These are phyloP conservation scores for Unio delphinus DNA, from an alignment of 2,888 invertebrate species.

Conservation along the genomic window DNA sequence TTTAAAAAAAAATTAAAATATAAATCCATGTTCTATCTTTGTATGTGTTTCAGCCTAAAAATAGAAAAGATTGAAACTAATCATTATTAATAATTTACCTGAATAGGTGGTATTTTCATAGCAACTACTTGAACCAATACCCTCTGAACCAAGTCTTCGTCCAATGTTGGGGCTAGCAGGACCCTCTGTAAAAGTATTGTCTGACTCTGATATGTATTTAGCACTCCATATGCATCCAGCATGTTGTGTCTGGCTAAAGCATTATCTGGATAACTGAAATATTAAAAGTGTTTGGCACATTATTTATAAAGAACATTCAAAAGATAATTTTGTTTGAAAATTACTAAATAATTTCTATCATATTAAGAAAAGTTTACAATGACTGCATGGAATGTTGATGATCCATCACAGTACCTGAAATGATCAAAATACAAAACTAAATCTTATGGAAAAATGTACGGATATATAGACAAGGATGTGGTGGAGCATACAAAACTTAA, in stretches of 20 bases:
- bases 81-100: conserved; percentile 16
- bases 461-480: too few species aligned
- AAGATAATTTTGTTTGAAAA: conserved; percentile 1
- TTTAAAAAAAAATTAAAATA: too few species aligned
- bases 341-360: not conserved
- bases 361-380: not conserved
- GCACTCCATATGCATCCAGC: conserved; percentile 41
- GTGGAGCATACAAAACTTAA: too few species aligned
- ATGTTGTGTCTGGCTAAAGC: conserved; percentile 30
- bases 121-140: conserved; percentile 40
- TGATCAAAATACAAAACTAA: too few species aligned
- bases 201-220: conserved; percentile 31
- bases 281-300: too few species aligned
- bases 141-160: conserved; percentile 27
- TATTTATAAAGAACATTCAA: too few species aligned
- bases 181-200: conserved; percentile 31
- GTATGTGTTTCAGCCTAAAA: too few species aligned
- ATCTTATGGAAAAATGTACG: too few species aligned
- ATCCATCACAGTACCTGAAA: not conserved
- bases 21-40: too few species aligned
- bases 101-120: conserved; percentile 34
- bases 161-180: conserved; percentile 19
- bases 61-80: too few species aligned
- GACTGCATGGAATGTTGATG: not conserved
- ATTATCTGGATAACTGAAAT: conserved; percentile 15